Evolutionary conservation across 2,113 vertebrate species (phyloP).

Genomic region (Halichoerus grypus): DNA sequence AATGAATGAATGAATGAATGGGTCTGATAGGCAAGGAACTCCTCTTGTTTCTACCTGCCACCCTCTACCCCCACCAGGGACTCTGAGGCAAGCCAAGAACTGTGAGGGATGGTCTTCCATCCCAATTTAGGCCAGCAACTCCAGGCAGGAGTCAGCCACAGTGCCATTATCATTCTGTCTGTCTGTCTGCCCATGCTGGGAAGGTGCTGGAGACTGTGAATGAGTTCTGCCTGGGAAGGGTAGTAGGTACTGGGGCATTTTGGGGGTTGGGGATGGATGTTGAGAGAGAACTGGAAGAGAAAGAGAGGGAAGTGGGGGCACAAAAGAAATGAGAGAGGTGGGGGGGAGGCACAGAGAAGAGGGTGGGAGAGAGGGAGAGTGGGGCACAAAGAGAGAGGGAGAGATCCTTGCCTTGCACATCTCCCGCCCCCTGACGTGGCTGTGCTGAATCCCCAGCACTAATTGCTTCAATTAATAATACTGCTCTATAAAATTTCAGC

Average conservation of each 20-base stretch:
- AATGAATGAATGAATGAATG: background rate
- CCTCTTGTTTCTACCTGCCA: background rate
- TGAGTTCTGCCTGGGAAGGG: background rate
- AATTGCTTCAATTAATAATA: conserved; percentile 80
- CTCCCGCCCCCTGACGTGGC: conserved; percentile 30
- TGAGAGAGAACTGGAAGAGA: background rate
- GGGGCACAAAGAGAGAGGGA: background rate
- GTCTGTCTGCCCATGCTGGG: background rate
- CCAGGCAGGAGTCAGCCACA: background rate
- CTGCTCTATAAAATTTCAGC: conserved; percentile 76
- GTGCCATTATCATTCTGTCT: background rate
- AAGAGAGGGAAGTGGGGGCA: too few relatives aligned
- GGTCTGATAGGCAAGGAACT: background rate
- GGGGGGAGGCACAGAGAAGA: background rate
- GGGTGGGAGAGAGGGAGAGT: background rate
- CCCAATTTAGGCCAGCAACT: background rate
- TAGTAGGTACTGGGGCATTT: background rate
- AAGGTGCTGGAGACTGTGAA: background rate
- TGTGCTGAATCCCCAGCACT: conserved; percentile 46
- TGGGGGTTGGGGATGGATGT: background rate
- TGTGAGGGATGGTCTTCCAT: background rate
- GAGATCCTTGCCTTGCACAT: background rate
- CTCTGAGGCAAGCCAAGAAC: background rate
- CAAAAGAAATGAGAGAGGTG: background rate
- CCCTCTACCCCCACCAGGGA: background rate